Evolutionary conservation across 2,797 vertebrate species (phyloP).

Genomic region (Cuniculus paca): DNA sequence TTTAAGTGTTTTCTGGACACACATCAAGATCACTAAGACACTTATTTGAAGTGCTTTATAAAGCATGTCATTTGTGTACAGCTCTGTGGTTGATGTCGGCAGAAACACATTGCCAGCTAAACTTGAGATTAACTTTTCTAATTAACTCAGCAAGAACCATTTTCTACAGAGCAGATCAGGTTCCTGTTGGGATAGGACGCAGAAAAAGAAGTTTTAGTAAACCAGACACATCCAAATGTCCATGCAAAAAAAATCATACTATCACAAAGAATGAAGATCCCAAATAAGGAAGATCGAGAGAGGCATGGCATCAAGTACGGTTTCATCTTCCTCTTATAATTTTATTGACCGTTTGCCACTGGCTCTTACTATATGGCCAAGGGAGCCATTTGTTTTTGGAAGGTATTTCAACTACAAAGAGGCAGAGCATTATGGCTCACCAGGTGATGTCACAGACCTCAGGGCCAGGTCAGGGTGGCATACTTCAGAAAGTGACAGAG

Average conservation of each 20-base stretch:
- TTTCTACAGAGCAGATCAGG: not conserved
- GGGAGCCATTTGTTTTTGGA: not conserved
- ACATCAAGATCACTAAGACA: not conserved
- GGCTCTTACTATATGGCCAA: not conserved
- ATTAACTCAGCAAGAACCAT: not conserved
- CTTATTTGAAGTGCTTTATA: slow-evolving; percentile 35
- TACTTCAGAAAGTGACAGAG: not conserved
- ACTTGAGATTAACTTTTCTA: slow-evolving; percentile 19
- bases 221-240: not conserved
- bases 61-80: not conserved
- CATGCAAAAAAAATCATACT: not conserved
- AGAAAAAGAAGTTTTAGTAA: not conserved
- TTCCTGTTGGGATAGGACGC: not conserved
- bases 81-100: not conserved
- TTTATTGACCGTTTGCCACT: not conserved
- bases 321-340: not conserved
- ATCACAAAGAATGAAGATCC: not conserved
- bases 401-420: not conserved
- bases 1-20: not conserved
- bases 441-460: not conserved
- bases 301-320: not conserved
- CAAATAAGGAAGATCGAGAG: slow-evolving; percentile 15
- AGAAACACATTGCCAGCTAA: not conserved
- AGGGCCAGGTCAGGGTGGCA: not conserved
- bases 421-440: not conserved